Evolutionary conservation across 1,140 invertebrate species (phyloP).

Genomic region (Camponotus vicinus): DNA sequence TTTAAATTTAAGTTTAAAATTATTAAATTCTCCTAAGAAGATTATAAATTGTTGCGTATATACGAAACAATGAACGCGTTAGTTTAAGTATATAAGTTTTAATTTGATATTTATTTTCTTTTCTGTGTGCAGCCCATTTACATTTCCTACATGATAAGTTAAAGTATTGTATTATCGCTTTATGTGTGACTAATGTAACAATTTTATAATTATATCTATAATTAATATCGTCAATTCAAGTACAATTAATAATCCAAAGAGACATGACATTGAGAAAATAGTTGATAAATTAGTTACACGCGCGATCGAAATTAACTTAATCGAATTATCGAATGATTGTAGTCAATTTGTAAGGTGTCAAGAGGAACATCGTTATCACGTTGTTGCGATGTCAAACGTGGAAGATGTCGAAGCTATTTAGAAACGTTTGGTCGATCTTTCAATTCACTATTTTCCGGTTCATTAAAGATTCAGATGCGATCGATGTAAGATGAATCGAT

Average conservation of each 20-base stretch:
- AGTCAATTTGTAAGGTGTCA: neutral
- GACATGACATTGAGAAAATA: neutral
- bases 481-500: neutral
- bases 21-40: too few relatives aligned
- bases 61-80: too few relatives aligned
- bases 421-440: slow-evolving; percentile 22
- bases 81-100: too few relatives aligned
- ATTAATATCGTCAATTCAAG: too few relatives aligned
- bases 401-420: slow-evolving; percentile 11
- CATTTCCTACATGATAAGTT: neutral
- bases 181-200: neutral
- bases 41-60: too few relatives aligned
- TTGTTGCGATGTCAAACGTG: neutral
- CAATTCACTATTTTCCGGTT: slow-evolving; percentile 44
- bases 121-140: too few relatives aligned
- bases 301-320: neutral
- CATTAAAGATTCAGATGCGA: slow-evolving; percentile 38
- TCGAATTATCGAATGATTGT: neutral
- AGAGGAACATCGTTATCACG: neutral
- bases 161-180: too few relatives aligned
- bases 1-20: too few relatives aligned
- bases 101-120: too few relatives aligned
- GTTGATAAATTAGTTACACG: neutral
- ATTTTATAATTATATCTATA: neutral
- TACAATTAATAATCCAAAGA: neutral